Evolutionary conservation across 2,113 vertebrate species (phyloP).

Genomic region (Bothrops jararaca): DNA sequence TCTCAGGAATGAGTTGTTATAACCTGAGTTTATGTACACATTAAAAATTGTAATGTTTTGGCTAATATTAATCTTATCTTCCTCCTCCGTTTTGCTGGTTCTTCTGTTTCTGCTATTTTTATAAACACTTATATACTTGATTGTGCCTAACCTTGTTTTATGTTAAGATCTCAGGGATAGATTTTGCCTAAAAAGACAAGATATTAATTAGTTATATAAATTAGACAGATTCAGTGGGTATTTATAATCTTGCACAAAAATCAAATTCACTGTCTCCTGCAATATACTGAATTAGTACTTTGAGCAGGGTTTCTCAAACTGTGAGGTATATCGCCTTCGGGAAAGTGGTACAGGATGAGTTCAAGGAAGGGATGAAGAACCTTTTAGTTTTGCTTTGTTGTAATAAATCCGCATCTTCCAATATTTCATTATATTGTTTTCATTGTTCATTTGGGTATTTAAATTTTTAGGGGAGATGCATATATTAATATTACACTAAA

Average conservation of each 20-base stretch:
- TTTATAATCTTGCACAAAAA: neutral
- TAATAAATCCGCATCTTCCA: neutral
- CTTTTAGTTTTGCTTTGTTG: neutral
- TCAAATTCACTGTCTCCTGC: neutral
- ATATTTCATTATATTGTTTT: neutral
- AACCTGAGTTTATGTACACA: neutral
- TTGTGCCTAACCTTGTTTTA: neutral
- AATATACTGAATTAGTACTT: neutral
- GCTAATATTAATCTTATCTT: neutral
- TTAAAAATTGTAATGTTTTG: neutral
- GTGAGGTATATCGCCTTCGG: neutral
- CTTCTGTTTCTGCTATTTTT: neutral
- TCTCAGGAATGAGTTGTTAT: neutral
- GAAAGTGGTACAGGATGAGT: neutral
- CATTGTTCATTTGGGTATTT: neutral
- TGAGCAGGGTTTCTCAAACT: neutral
- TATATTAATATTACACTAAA: neutral
- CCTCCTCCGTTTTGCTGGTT: neutral
- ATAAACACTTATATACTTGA: neutral
- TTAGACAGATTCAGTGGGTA: neutral
- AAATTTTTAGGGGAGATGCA: neutral
- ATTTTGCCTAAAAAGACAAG: neutral
- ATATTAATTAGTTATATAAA: neutral
- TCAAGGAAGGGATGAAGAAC: neutral
- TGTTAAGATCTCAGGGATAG: neutral